Evolutionary conservation across 2,113 vertebrate species (phyloP).

Genomic region (Malurus elegans): DNA sequence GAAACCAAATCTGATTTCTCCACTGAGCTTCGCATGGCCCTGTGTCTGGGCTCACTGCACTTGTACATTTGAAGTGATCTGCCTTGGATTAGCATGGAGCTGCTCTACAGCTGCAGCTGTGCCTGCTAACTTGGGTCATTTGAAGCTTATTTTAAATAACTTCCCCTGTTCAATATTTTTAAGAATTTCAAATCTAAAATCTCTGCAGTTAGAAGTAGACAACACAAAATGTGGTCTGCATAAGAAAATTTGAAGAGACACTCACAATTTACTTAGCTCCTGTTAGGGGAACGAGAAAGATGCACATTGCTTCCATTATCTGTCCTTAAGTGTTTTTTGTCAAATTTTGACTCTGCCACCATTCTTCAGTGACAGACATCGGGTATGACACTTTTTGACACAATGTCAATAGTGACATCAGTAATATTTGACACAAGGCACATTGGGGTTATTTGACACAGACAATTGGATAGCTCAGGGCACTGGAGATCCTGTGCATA

Average conservation of each 20-base stretch:
- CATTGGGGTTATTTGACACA: constrained; percentile 61
- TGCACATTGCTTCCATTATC: background rate
- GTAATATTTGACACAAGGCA: constrained; percentile 62
- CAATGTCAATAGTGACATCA: constrained; percentile 18
- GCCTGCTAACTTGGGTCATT: background rate
- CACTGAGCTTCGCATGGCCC: background rate
- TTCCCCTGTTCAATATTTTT: background rate
- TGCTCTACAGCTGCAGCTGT: background rate
- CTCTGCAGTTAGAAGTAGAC: background rate
- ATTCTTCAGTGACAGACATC: constrained; percentile 22
- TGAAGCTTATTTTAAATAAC: background rate
- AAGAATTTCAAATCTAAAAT: background rate
- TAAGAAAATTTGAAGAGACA: constrained; percentile 21
- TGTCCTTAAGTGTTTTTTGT: constrained; percentile 61
- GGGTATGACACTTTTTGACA: constrained; percentile 28
- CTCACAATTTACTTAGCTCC: background rate
- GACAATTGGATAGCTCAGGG: constrained; percentile 50
- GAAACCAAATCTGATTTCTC: background rate
- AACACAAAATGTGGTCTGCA: background rate
- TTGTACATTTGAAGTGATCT: background rate
- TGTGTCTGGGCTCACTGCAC: background rate
- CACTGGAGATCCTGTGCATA: background rate
- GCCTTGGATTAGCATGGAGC: background rate
- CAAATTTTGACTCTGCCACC: constrained; percentile 46
- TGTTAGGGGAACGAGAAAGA: background rate